Base-by-base conservation (phyloP, 2,888 invertebrate genomes). In the Tridacna gigas region DNA sequence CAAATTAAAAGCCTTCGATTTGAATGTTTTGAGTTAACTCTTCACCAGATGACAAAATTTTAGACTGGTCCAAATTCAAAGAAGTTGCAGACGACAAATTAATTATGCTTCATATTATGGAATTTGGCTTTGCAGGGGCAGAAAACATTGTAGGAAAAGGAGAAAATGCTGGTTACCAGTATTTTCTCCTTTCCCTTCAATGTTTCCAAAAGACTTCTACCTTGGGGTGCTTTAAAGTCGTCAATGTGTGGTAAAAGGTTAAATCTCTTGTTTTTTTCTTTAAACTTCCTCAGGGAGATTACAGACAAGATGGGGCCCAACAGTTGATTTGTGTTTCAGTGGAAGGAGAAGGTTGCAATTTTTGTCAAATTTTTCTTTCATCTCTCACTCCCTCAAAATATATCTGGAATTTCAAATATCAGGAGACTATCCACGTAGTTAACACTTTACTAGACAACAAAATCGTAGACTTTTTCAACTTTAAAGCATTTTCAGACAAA, bases 241-340 rank as follows among this genome's bases (percentile, higher is more conserved):
- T 51, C 51, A 13, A 13, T 15, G 15, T 11, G 51, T 51, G 51
- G 51, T 11, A 51, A 51, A 51, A 51, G 51, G 56, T 56, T 9
- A 56, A 56, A 56, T 20, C 3, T 56, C 9, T 37, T 37, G 37
- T 37, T 37, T 37, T 37, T 37, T 37, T 37, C 7, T 37, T 37
- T 37, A 37, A 37, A 37, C 37, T 37, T 37, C 7, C 37, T 7
- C 7, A 94, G 88, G 97, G 97, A 0, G 98, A 98, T 95, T 98
- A 98, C 93, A 96, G 97, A 77, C 96, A 97, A 82, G 96, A 97
- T 86, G 98, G 98, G 0, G 83, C 82, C 37, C 96, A 96, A 13
- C 97, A 98, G 94, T 95, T 98, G 26, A 97, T 98, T 74, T 97
- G 97, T 91, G 97, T 97, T 75, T 97, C 98, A 0, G 96, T 96